Evolutionary conservation across 2,888 invertebrate genomes (phyloP).

Genomic region (Lottia gigantea): DNA sequence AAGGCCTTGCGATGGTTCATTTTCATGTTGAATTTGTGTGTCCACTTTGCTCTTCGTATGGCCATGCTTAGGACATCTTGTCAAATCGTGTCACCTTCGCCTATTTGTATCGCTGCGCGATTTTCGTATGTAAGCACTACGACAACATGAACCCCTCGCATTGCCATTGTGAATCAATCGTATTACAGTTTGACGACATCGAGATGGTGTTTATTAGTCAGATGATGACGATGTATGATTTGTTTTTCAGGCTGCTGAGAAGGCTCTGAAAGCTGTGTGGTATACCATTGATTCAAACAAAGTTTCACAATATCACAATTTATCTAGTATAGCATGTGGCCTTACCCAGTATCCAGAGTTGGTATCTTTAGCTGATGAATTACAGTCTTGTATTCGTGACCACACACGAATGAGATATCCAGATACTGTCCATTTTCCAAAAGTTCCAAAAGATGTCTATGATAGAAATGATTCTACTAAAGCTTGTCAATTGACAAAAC

Average conservation of each 20-base stretch:
- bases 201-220: no score
- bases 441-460: slow-evolving; percentile 17
- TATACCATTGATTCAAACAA: slow-evolving; percentile 19
- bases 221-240: neutral
- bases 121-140: no score
- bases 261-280: slow-evolving; percentile 34
- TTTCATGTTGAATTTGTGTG: no score
- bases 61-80: no score
- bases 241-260: slow-evolving; percentile 34
- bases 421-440: slow-evolving; percentile 11
- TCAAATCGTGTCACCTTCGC: no score
- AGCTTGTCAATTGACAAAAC: neutral
- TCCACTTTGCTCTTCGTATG: no score
- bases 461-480: neutral
- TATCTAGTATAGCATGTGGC: neutral
- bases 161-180: no score
- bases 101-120: no score
- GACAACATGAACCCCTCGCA: no score
- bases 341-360: neutral
- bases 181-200: no score
- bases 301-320: neutral
- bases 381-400: neutral
- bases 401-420: slow-evolving; percentile 24
- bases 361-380: neutral
- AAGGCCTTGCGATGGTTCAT: no score